Evolutionary conservation across 2,888 invertebrate species (phyloP).

Genomic region (Achlya flavicornis): DNA sequence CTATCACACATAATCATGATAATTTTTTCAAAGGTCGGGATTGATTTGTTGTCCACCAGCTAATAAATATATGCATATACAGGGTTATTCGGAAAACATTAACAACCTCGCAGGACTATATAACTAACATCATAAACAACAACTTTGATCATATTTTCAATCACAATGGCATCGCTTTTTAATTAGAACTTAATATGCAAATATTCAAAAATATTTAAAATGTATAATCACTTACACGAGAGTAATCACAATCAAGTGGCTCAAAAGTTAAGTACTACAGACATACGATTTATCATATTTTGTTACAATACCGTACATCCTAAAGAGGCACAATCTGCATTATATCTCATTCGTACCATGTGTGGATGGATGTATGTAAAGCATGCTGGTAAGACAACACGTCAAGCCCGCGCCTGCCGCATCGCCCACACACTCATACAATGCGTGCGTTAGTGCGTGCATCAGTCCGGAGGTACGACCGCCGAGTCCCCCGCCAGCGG

Average conservation of each 20-base stretch:
- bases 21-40: slow-evolving; percentile 39
- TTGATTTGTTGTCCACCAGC: slow-evolving; percentile 19
- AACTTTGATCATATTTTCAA: no score
- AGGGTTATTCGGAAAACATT: no score
- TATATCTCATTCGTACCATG: not conserved
- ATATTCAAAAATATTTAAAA: no score
- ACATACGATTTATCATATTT: not conserved
- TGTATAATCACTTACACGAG: no score
- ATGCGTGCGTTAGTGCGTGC: slow-evolving; percentile 57
- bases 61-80: no score
- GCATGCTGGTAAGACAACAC: slow-evolving; percentile 37
- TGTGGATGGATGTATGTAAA: not conserved
- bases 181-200: no score
- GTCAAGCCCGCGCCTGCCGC: slow-evolving; percentile 30
- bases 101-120: no score
- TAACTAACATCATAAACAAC: no score
- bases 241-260: no score
- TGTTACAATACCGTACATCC: not conserved
- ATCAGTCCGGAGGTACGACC: slow-evolving; percentile 40
- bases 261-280: no score
- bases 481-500: slow-evolving; percentile 52
- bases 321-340: not conserved
- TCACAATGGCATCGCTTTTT: no score
- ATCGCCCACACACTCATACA: slow-evolving; percentile 50
- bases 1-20: slow-evolving; percentile 42